Evolutionary conservation across 2,797 vertebrate genomes (phyloP), one percentile per base, ranked within the genome.

Genomic region (Amniataba percoides): DNA sequence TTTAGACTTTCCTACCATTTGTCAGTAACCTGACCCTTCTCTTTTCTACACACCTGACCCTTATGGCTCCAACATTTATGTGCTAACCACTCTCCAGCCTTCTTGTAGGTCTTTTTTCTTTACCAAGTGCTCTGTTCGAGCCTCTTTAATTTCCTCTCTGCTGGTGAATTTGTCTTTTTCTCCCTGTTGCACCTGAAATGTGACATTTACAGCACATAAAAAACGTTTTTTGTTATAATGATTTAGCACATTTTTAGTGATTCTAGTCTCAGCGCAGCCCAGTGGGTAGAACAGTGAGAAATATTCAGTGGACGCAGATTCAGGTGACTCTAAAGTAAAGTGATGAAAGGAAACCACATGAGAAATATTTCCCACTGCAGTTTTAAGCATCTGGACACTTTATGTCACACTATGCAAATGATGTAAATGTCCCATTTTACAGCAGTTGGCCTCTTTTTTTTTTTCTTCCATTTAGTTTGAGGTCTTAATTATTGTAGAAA

Each of bases 341-440:
- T 14, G 49, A 55, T 36, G 23, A 77, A 57, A 46, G 23, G 36
- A 80, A 75, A 42, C 49, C 53, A 70, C 61, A 21, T 4, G 34
- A 60, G 34, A n/a, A 53, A 66, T 10, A 36, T 25, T 39, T 78
- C 55, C 57, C 40, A 31, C 40, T 45, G 42, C 59, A 72, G 7
- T 40, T 81, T 65, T 70, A 23, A 1, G 19, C 23, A 11, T 53
- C 16, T 40, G 59, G 4, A 40, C 56, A 65, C 57, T 80, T 81
- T 78, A 74, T 74, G 52, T 79, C 84, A 71, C 21, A 45, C n/a
- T 36, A 66, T 42, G 60, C 64, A 71, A 66, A 68, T 57, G 7
- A 71, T 23, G 19, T 42, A 57, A 63, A 60, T 80, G 48, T 65
- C 14, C 49, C 31, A 23, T 69, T 70, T 64, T 58, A 16, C 64